Percentiles rank a stretch among this genome's conserved stretches.
phyloP scores from a whole-genome alignment of 1,140 invertebrate species.

The Hyposmocoma kahamanoa region DNA sequence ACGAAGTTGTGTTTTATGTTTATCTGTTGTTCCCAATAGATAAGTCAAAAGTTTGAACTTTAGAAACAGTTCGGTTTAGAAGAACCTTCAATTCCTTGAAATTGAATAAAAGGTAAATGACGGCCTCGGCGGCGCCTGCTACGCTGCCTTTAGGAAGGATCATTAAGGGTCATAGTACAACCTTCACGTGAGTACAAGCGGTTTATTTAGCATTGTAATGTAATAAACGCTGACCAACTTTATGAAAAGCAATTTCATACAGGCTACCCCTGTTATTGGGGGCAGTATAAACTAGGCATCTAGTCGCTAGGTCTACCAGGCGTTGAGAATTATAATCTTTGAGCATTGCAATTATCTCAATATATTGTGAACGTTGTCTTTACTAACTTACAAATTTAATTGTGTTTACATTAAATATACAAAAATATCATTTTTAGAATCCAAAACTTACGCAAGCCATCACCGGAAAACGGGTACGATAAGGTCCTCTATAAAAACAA shows the following conservation, averaged over 20 bases:
- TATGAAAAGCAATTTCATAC: slow-evolving; percentile 48
- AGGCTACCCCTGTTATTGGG: slow-evolving; percentile 43
- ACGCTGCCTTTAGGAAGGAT: slow-evolving; percentile 23
- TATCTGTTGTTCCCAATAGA: too few species aligned
- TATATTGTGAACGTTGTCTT: slow-evolving; percentile 4
- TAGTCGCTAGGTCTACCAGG: slow-evolving; percentile 35
- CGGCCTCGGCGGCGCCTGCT: slow-evolving; percentile 16
- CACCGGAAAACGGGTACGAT: neutral
- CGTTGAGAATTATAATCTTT: slow-evolving; percentile 26
- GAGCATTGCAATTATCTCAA: slow-evolving; percentile 16
- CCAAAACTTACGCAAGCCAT: too few species aligned
- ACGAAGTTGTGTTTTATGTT: too few species aligned
- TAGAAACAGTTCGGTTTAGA: too few species aligned
- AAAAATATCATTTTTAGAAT: too few species aligned
- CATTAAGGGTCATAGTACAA: slow-evolving; percentile 33
- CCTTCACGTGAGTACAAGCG: slow-evolving; percentile 37
- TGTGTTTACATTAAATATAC: too few species aligned
- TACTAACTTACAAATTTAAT: too few species aligned
- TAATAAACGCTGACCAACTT: slow-evolving; percentile 25
- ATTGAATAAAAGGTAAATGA: too few species aligned
- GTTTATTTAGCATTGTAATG: slow-evolving; percentile 41
- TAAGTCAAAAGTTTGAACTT: too few species aligned
- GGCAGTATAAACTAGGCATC: slow-evolving; percentile 40
- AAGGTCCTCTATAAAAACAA: slow-evolving; percentile 37
- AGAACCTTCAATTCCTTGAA: neutral